Percentiles rank a stretch among this genome's conserved stretches.
phyloP scores from a whole-genome alignment of 2,797 vertebrate species.

The Syngnathus acus region DNA sequence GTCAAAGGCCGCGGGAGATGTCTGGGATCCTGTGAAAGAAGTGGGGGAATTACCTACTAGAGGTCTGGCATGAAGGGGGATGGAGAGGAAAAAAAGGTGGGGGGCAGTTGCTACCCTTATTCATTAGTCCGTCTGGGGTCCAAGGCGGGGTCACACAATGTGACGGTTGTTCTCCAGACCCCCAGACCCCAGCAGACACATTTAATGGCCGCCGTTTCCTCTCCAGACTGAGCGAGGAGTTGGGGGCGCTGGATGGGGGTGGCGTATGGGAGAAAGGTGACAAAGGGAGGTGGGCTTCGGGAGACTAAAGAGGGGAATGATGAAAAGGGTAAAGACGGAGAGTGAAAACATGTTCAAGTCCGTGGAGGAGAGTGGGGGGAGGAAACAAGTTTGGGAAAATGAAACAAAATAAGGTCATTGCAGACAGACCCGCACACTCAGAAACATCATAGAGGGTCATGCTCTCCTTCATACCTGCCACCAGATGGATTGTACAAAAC shows the following conservation, averaged over 20 bases:
- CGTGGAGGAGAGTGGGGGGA: neutral
- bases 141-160: slow-evolving; percentile 70
- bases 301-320: slow-evolving; percentile 35
- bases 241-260: slow-evolving; percentile 36
- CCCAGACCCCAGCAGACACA: slow-evolving; percentile 66
- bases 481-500: slow-evolving; percentile 33
- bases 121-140: slow-evolving; percentile 72
- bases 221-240: slow-evolving; percentile 56
- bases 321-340: slow-evolving; percentile 28
- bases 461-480: slow-evolving; percentile 44
- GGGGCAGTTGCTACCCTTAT: slow-evolving; percentile 53
- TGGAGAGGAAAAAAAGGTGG: slow-evolving; percentile 32
- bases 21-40: slow-evolving; percentile 70
- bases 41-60: slow-evolving; percentile 68
- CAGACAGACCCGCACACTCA: slow-evolving; percentile 10
- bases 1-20: slow-evolving; percentile 68
- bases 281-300: slow-evolving; percentile 38
- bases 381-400: slow-evolving; percentile 5
- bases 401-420: slow-evolving; percentile 11
- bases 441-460: slow-evolving; percentile 32
- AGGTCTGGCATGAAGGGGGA: slow-evolving; percentile 58
- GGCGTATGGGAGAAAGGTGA: slow-evolving; percentile 39
- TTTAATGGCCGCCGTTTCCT: slow-evolving; percentile 70
- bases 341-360: slow-evolving; percentile 14
- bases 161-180: slow-evolving; percentile 68